Evolutionary conservation across 2,797 vertebrate genomes (phyloP), one percentile per base, ranked within the genome.

Genomic region (Australoheros facetus): DNA sequence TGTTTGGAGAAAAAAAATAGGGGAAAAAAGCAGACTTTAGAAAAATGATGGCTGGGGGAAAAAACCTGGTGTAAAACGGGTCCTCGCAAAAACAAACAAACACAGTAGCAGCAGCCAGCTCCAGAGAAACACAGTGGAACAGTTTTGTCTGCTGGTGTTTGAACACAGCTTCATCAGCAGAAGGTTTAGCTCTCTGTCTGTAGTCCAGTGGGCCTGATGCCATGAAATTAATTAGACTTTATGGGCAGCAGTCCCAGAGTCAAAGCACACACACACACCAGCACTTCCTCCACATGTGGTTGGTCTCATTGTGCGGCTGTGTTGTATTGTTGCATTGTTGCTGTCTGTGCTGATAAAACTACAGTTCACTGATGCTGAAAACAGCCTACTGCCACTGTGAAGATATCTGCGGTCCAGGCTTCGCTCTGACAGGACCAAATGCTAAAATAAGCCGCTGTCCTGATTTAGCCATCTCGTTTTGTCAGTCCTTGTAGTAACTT

Each of bases 201-300:
- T 34, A n/a, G 78, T 86, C 80, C 88, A 83, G 78, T 81, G 64
- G 88, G 86, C 78, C 76, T 23, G 56, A 1, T 78, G 86, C 86
- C 88, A 85, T 3, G 6, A 81, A 81, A 85, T 79, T 86, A 90
- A 89, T 89, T 86, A 90, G 88, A 90, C 59, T 86, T 79, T 71
- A 73, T 71, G 88, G 88, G 84, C 88, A 83, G 57, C 56, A 5
- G 56, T 75, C 86, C 77, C 83, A 83, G 82, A 82, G 70, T 51
- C 42, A 30, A 69, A 30, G 23, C 62, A 32, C 30, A 76, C 19
- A 72, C 16, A 76, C 23, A 77, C 39, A 64, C 30, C 34, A n/a
- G 57, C 32, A 42, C 34, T n/a, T 23, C 30, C 55, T 54, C 62
- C 72, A 80, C 59, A 71, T 55, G n/a, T 75, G 4, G 64, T 21